Base-by-base conservation (phyloP, 2,797 vertebrate species). In the Mallotus villosus region DNA sequence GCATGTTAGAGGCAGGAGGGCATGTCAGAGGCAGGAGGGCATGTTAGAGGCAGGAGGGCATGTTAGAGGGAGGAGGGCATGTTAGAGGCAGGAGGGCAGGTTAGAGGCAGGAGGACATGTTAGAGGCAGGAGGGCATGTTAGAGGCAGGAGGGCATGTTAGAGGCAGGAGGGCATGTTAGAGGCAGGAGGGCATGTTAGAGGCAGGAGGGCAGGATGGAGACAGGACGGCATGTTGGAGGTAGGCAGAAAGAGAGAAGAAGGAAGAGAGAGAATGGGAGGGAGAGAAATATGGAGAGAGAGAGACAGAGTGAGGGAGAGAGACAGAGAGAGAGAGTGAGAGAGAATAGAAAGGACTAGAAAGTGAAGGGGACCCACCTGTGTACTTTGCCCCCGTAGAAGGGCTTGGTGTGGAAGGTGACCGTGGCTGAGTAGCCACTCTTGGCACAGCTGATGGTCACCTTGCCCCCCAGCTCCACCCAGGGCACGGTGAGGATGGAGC, bases 401-500 rank as follows among this genome's bases (percentile, higher is more conserved):
- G 97, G 97, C 81, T 99, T 99, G 27, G 97, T 98, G 88, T 98
- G 96, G 89, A 99, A 99, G 0, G 92, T 95, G 86, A 99, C 95
- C 0, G 92, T 90, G 68, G 97, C 96, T 0, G 95, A 94, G 87
- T 98, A 99, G 27, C 97, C 97, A 0, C 93, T 96, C 89, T 95
- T 95, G 76, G 86, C 94, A 73, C 97, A 99, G 81, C 0, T 93
- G 89, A 99, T 97, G 88, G 88, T 94, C 81, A 98, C 94, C 81
- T 99, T 98, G 0, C 97, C 97, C 53, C 97, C 97, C 1, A 99
- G 94, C 88, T 99, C 97, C 84, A 98, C 95, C 97, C 97, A 98
- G 0, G 97, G 97, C 81, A 98, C 93, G 7, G 97, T 98, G 80
- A 98, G 96, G 84, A 98, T 98, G 5, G 97, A 99, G 71, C 97